A percentile compares a stretch with the other conserved stretches of the same genome.
Evolutionary conservation across 2,113 vertebrate genomes (phyloP).

Genomic region (Tiliqua scincoides): DNA sequence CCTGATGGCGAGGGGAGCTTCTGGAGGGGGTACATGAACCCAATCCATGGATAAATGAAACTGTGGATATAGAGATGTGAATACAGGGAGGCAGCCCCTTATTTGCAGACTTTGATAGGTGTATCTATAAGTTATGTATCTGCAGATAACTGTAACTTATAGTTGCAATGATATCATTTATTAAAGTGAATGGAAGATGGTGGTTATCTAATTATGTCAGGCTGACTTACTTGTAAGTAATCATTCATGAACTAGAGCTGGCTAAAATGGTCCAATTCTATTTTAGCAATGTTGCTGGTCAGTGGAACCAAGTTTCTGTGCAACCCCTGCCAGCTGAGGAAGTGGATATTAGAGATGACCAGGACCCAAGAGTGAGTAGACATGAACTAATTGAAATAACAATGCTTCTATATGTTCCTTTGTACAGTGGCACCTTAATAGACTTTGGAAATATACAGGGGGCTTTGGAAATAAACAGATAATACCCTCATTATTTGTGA

Average conservation of each 20-base stretch:
- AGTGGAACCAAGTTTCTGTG: constrained; percentile 96
- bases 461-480: too few relatives aligned
- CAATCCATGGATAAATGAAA: too few relatives aligned
- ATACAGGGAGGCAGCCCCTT: too few relatives aligned
- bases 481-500: too few relatives aligned
- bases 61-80: too few relatives aligned
- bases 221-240: background rate
- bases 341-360: constrained; percentile 84
- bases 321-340: constrained; percentile 90
- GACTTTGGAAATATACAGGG: rapidly evolving
- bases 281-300: constrained; percentile 85
- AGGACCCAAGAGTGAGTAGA: constrained; percentile 89
- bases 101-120: background rate
- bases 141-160: too few relatives aligned
- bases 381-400: background rate
- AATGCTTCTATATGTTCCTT: background rate
- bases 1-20: too few relatives aligned
- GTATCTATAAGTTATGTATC: background rate
- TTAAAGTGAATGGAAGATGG: background rate
- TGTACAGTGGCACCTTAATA: rapidly evolving
- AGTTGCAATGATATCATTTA: background rate
- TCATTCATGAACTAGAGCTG: background rate
- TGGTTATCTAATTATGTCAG: too few relatives aligned
- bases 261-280: background rate
- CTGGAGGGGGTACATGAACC: too few relatives aligned